Evolutionary conservation across 2,797 vertebrate species (phyloP).

Genomic region (Pangasius djambal): DNA sequence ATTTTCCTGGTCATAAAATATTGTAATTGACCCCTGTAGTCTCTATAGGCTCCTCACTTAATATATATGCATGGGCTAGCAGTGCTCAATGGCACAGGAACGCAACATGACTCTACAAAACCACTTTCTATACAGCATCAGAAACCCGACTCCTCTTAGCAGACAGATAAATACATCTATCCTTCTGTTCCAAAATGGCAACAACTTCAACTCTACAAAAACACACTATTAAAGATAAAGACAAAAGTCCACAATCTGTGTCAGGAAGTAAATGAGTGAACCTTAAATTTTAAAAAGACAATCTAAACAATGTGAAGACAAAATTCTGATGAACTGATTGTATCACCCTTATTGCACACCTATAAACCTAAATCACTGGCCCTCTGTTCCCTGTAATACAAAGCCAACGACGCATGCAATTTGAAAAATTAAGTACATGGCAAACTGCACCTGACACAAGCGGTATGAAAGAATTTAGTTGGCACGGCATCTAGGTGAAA

Average conservation of each 20-base stretch:
- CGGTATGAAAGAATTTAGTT: background rate
- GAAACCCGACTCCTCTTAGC: conserved; percentile 17
- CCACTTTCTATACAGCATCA: conserved; percentile 14
- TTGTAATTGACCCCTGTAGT: background rate
- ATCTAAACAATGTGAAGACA: background rate
- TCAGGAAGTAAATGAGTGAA: background rate
- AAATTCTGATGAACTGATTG: background rate
- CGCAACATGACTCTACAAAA: conserved; percentile 5
- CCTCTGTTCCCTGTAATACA: background rate
- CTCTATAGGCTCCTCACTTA: background rate
- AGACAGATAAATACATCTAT: conserved; percentile 34
- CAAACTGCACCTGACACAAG: background rate
- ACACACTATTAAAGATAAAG: background rate
- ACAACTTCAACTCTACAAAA: background rate
- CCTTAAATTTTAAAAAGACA: background rate
- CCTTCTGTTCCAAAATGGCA: conserved; percentile 19
- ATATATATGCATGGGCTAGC: background rate
- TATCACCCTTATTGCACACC: background rate
- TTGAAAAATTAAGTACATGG: background rate
- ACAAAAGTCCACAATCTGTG: background rate
- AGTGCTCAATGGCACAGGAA: background rate
- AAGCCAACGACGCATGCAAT: background rate
- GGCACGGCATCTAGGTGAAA: background rate
- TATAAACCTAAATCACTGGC: background rate
- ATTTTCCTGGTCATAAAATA: background rate